Evolutionary conservation across 2,797 vertebrate genomes (phyloP).

Genomic region (Mormyrus proboscirostris): DNA sequence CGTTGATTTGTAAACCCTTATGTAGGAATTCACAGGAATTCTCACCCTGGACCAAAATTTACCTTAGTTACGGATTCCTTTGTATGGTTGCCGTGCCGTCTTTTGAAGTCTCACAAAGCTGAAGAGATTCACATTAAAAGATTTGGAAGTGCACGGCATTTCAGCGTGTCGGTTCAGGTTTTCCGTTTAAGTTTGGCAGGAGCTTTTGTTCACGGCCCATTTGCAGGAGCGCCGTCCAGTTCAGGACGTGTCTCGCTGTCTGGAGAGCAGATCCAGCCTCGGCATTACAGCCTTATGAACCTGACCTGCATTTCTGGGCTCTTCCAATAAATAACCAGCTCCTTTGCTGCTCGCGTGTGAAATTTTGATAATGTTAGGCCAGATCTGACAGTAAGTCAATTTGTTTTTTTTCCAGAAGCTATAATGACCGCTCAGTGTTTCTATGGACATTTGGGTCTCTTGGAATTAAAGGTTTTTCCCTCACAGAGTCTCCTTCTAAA

Average conservation of each 20-base stretch:
- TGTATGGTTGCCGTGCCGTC: background rate
- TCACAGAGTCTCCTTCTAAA: constrained; percentile 8
- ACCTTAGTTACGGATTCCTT: background rate
- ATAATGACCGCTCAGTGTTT: constrained; percentile 16
- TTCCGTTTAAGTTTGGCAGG: constrained; percentile 35
- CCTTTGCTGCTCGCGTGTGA: background rate
- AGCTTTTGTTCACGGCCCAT: constrained; percentile 21
- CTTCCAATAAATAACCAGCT: background rate
- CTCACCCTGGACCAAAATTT: background rate
- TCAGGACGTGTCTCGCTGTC: constrained; percentile 31
- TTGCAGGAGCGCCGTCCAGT: constrained; percentile 26
- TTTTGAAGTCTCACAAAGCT: background rate
- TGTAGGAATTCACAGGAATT: background rate
- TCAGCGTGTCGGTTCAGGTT: constrained; percentile 28
- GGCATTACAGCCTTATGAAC: background rate
- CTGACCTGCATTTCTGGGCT: background rate
- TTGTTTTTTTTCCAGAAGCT: background rate
- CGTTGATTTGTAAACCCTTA: background rate
- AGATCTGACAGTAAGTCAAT: background rate
- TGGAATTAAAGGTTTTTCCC: constrained; percentile 24
- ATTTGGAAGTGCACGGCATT: background rate
- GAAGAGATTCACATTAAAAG: background rate
- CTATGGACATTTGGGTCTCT: constrained; percentile 12
- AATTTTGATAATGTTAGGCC: constrained; percentile 6
- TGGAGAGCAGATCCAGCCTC: constrained; percentile 27